Evolutionary conservation across 2,113 vertebrate genomes (phyloP).

Genomic region (Galbula dea): DNA sequence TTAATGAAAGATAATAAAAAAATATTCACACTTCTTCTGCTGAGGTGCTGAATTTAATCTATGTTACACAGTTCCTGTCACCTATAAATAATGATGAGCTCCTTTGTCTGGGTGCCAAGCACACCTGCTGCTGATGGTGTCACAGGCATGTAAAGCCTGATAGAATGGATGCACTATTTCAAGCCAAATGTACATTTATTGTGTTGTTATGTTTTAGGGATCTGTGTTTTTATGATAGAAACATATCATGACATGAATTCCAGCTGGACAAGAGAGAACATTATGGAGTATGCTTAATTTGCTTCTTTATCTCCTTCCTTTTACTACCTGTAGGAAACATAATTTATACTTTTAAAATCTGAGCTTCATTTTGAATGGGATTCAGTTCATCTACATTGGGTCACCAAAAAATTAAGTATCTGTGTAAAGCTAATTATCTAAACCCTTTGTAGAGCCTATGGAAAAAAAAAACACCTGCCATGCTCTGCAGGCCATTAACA

Average conservation of each 20-base stretch:
- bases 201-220: neutral
- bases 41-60: constrained; percentile 17
- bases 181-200: neutral
- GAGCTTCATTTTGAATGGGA: neutral
- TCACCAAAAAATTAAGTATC: neutral
- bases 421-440: neutral
- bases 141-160: neutral
- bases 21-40: constrained; percentile 26
- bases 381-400: neutral
- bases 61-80: neutral
- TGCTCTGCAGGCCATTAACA: neutral
- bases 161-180: neutral
- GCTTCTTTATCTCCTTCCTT: neutral
- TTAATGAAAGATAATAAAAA: constrained; percentile 22
- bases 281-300: neutral
- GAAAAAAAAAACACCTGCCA: too few relatives aligned
- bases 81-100: neutral
- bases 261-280: neutral
- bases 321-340: neutral
- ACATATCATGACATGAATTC: neutral
- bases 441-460: neutral
- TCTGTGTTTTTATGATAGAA: neutral
- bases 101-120: neutral
- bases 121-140: neutral
- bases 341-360: neutral